These are phyloP conservation scores for Brachylomia viminalis DNA, from an alignment of 2,888 invertebrate genomes.

Conservation along the genomic window DNA sequence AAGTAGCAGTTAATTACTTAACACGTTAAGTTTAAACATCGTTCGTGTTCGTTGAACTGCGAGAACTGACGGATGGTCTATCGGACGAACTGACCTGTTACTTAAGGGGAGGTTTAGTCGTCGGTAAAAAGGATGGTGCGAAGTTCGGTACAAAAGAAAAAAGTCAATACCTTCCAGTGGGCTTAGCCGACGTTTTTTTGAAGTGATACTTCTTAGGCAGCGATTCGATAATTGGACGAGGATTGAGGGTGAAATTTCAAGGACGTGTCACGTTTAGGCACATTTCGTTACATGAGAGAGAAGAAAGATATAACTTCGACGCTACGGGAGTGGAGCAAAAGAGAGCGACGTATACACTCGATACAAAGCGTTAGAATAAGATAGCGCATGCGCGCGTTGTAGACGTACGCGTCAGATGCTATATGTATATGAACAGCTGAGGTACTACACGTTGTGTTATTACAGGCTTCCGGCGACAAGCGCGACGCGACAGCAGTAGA, in stretches of 20 bases:
- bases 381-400: background rate
- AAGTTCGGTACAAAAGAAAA: background rate
- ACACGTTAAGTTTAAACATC: constrained; percentile 76
- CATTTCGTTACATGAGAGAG: background rate
- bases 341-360: background rate
- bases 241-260: background rate
- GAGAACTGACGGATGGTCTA: constrained; percentile 72
- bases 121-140: constrained; percentile 18
- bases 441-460: too few species aligned
- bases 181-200: background rate
- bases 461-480: too few species aligned
- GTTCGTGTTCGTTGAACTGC: constrained; percentile 72
- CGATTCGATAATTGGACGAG: background rate
- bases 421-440: background rate
- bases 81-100: constrained; percentile 63
- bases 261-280: background rate
- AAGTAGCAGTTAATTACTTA: constrained; percentile 72
- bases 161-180: background rate
- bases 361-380: background rate
- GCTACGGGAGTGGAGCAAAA: background rate
- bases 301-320: background rate
- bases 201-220: background rate
- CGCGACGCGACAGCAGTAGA: too few species aligned
- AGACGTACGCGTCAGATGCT: background rate
- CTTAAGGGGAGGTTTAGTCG: constrained; percentile 58